Base-by-base conservation (phyloP, 2,888 invertebrate species). In the Drosophila meridiana region DNA sequence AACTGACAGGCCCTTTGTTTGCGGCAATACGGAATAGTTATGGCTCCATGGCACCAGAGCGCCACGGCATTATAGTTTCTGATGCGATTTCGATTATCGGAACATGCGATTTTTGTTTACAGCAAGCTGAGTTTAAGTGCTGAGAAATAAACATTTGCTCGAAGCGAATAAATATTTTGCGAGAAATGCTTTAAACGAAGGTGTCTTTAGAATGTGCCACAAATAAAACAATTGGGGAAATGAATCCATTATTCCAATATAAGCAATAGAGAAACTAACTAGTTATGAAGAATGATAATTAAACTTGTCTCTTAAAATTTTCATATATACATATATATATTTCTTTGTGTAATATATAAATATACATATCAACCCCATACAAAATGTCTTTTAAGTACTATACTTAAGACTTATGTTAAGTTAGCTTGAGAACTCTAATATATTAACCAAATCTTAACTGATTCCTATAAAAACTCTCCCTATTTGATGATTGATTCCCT, bases 131-230 rank as follows among this genome's bases (percentile, higher is more conserved):
- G 60, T 53, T 45, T 64, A 73, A 83, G 69, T 83, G 83, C 45
- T 76, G 80, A 67, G 84, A 82, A 83, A 66, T 83, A 86, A 84
- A 84, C 86, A 84, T 86, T 83, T 82, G 80, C 60, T 68, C 48
- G 20, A 20, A 55, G 52, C 38, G 73, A 47, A 83, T 83, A 84
- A 84, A 82, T 80, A 81, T 50, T 34, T n/a, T 40, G 55, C 28
- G n/a, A 14, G 34, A 28, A 40, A 40, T 40, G 11, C 30, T 30
- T 30, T n/a, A 30, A 28, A 26, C 50, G 9, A 52, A 40, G 14
- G 2, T 28, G 38, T n/a, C 50, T 34, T 40, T n/a, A 2, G 28
- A 14, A 11, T 42, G 9, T 48, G 40, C 38, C 70, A 40, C 13
- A n/a, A 7, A 40, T 20, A 48, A 47, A 38, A 36, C 8, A 55